Base-by-base conservation (phyloP, 2,888 invertebrate species). In the Ferdinandea cuprea region DNA sequence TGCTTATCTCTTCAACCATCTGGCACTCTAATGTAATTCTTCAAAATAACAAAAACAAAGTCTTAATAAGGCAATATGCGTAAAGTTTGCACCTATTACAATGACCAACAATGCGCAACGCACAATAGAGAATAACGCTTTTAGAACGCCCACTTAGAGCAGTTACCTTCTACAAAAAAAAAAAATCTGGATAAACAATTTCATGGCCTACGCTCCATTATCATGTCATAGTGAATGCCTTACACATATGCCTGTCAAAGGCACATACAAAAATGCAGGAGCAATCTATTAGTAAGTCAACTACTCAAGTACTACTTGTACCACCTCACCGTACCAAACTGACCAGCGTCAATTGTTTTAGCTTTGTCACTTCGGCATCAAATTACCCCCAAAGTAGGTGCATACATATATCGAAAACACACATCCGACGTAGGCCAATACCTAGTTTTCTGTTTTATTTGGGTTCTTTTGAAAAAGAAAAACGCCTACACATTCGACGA, bases 191-290 rank as follows among this genome's bases (percentile, higher is more conserved):
- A 54, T 13, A 30, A 44, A 44, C 11, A 42, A 8, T 61, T 46
- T 66, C 73, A 73, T 79, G 73, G 73, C 61, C 73, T 35, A 73
- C 79, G 37, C 66, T 79, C 48, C 28, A 48, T 61, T 73, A 68
- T 54, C 61, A 25, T 61, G 68, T 61, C 68, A 61, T 66, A 79
- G 32, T 65, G 54, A 71, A 77, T 56, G 63, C 71, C 56, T 77
- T 3, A 4, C n/a, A n/a, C n/a, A n/a, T 37, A 46, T 28, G 74
- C 73, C 50, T 74, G 74, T 80, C 80, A 74, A 59, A 66, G 59
- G 37, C 54, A 52, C 65, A 72, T n/a, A n/a, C 52, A 59, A 74
- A 79, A 69, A 63, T 74, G 74, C 74, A 80, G 74, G 80, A 80
- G 69, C 74, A 42, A 58, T 80, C 68, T 68, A 69, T 63, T 32